Base-by-base conservation (phyloP, 2,113 vertebrate species). In the Salminus brasiliensis region DNA sequence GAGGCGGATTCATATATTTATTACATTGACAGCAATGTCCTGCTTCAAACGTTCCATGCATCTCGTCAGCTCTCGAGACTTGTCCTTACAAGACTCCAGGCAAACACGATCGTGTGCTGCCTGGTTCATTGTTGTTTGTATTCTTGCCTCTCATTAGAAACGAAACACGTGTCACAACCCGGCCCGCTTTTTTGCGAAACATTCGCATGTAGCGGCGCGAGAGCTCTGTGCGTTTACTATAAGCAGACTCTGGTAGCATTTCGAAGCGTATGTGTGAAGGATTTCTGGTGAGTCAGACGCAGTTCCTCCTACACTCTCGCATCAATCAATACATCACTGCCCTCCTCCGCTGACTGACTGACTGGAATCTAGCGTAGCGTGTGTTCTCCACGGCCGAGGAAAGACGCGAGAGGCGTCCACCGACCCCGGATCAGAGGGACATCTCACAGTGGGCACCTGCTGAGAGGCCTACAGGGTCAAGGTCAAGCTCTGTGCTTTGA, bases 221-320 rank as follows among this genome's bases (percentile, higher is more conserved):
- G 67, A 25, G 30, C 66, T 67, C 25, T 63, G 59, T 41, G 45
- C 23, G 52, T 76, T 72, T 34, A 75, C 30, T 43, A 65, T 69
- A 70, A 30, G 59, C 49, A 59, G 30, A 49, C 65, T 30, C 62
- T 4, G 13, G 78, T 21, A 49, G 72, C 34, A 10, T 73, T 15
- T 21, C 10, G 25, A 66, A 41, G 34, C 39, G 23, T 68, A 69
- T 63, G 30, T 74, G 65, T 80, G 80, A 81, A 83, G 85, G 82
- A 82, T 87, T 91, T 90, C 87, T 91, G 88, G 89, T 90, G 92
- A 92, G 91, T 93, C 90, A 92, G 88, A 92, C 85, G 81, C 89
- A 91, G 87, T 86, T 87, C 70, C 90, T 83, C 89, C 89, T 81
- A 89, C 88, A 76, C 85, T 78, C 87, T 85, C 83, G 85, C 90